A percentile compares a stretch with the other conserved stretches of the same genome.
These are phyloP conservation scores for Ploceus nigricollis DNA, from an alignment of 2,113 vertebrate genomes.

Conservation along the genomic window DNA sequence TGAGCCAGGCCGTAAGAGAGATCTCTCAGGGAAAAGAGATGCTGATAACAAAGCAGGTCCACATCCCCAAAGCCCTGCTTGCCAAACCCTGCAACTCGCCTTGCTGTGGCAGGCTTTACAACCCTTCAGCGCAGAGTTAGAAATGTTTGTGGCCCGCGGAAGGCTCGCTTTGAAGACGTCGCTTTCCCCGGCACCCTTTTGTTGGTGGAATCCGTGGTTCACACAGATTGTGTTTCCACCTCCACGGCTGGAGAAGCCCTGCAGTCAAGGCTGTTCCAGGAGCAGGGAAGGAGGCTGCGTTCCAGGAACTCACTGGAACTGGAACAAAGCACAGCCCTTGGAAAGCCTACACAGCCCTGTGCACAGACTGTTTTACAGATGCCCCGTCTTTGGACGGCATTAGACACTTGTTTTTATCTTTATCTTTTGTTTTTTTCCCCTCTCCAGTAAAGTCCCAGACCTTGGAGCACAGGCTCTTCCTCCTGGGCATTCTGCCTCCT, in stretches of 20 bases:
- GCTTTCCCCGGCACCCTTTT: background rate
- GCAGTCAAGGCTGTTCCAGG: constrained; percentile 59
- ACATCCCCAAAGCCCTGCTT: background rate
- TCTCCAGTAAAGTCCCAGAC: background rate
- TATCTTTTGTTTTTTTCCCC: background rate
- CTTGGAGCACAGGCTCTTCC: background rate
- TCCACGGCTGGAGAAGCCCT: constrained; percentile 53
- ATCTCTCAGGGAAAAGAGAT: constrained; percentile 18
- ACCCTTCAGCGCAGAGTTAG: background rate
- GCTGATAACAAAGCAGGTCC: constrained; percentile 10
- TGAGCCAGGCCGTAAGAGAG: background rate
- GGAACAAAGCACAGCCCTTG: constrained; percentile 68
- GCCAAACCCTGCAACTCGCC: background rate
- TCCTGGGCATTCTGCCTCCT: background rate
- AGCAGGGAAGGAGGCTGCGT: constrained; percentile 59
- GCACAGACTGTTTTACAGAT: constrained; percentile 59
- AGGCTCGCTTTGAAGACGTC: constrained; percentile 21
- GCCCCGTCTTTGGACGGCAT: constrained; percentile 45
- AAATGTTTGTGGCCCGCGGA: background rate
- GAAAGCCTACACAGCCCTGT: constrained; percentile 51
- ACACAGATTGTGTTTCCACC: constrained; percentile 51
- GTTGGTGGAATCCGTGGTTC: background rate
- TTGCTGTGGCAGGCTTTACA: constrained; percentile 28
- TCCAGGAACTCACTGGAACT: constrained; percentile 66
- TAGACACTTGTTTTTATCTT: constrained; percentile 51